Evolutionary conservation across 2,888 invertebrate species (phyloP), one percentile per base, ranked within the genome.

Genomic region (Mesorhabditis sp.): DNA sequence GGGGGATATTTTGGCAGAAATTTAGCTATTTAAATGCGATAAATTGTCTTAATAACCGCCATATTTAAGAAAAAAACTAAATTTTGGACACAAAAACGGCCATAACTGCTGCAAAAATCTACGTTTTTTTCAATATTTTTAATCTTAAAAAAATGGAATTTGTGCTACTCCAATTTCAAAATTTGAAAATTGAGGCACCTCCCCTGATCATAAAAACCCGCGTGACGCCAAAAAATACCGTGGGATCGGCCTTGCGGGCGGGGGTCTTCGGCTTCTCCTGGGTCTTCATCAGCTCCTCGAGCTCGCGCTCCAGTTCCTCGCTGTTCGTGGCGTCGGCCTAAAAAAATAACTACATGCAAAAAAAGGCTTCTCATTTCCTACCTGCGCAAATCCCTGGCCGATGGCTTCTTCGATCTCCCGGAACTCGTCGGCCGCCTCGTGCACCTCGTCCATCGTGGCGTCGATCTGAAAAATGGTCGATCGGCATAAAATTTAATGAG

Each of bases 401-500:
- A 84, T 68, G 2, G 82, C 78, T n/a, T 82, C 82, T 62, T 83
- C 81, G 43, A 84, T 76, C 63, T 84, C 84, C 5, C 69, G 70
- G 69, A 75, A 80, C 58, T 84, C 84, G 50, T 81, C 78, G 62
- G 82, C 76, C 5, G 82, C 78, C 45, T 77, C 78, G 5, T 73
- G 74, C 58, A 84, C 76, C 43, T 77, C 79, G 70, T 84, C 84
- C 80, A 84, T 82, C 5, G 84, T 83, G 43, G 74, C 78, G 67
- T 84, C 83, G 41, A 82, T 75, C 82, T 81, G 70, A 66, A 69
- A 13, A 15, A 62, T 10, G 7, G 0, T 42, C 4, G 4, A 58
- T 64, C 43, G 28, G 28, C 10, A 58, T n/a, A 58, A n/a, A 58
- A n/a, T 28, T 28, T 28, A 28, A 28, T 28, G 28, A 28, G 28